Evolutionary conservation across 2,888 invertebrate genomes (phyloP).

Genomic region (Dolomedes plantarius): DNA sequence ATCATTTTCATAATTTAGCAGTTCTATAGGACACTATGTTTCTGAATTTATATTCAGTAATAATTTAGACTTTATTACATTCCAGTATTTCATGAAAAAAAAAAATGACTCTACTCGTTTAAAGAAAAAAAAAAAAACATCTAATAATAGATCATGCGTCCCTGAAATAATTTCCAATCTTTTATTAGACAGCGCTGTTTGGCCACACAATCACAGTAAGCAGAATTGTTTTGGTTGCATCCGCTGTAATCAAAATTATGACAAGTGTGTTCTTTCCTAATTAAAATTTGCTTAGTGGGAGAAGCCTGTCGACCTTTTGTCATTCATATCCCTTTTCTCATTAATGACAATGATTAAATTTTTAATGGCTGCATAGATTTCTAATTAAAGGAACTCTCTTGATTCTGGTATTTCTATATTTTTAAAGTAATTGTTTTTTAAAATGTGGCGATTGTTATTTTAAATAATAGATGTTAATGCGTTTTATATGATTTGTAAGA

Average conservation of each 20-base stretch:
- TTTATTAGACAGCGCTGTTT: conserved; percentile 11
- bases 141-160: background rate
- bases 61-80: too few species aligned
- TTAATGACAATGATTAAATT: conserved; percentile 17
- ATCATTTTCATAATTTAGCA: too few species aligned
- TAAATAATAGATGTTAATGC: too few species aligned
- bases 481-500: too few species aligned
- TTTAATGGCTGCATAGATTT: background rate
- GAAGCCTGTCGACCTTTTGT: conserved; percentile 44
- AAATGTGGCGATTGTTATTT: too few species aligned
- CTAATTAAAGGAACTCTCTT: background rate
- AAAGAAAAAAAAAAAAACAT: background rate
- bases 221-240: conserved; percentile 65
- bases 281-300: conserved; percentile 46
- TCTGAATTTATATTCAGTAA: too few species aligned
- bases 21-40: too few species aligned
- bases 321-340: conserved; percentile 27
- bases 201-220: conserved; percentile 42
- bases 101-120: background rate
- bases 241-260: conserved; percentile 53
- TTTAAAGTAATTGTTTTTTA: too few species aligned
- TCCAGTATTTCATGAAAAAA: too few species aligned
- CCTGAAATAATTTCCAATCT: conserved; percentile 1
- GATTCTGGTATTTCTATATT: background rate
- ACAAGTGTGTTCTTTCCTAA: conserved; percentile 52